phyloP scores from a whole-genome alignment of 1,140 invertebrate genomes.

The Tetranychus urticae region DNA sequence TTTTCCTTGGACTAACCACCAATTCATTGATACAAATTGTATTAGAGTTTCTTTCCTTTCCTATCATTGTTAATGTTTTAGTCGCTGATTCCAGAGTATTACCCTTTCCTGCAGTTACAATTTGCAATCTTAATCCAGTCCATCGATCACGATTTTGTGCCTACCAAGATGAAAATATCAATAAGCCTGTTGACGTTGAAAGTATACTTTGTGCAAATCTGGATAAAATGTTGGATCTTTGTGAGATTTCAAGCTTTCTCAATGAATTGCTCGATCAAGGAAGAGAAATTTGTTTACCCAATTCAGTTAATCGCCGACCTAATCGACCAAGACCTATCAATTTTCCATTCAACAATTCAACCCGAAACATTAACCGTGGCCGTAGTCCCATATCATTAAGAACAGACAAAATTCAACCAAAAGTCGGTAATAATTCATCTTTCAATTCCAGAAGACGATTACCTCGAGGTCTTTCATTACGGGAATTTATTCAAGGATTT shows the following conservation, averaged over 20 bases:
- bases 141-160: constrained; percentile 9
- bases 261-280: not conserved
- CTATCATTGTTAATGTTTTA: constrained; percentile 10
- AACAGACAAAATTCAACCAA: not conserved
- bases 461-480: not conserved
- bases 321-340: not conserved
- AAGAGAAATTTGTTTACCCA: not conserved
- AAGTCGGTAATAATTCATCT: not conserved
- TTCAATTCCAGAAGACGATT: not conserved
- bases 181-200: constrained; percentile 7
- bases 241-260: constrained; percentile 6
- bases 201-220: constrained; percentile 8
- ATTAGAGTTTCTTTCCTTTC: constrained; percentile 10
- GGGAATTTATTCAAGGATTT: not conserved
- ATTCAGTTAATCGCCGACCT: not conserved
- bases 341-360: not conserved
- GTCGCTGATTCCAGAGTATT: constrained; percentile 11
- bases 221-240: constrained; percentile 5
- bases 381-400: not conserved
- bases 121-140: constrained; percentile 22
- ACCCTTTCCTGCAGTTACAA: constrained; percentile 20
- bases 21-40: constrained; percentile 6
- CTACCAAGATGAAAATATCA: not conserved
- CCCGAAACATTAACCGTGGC: not conserved
- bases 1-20: constrained; percentile 5